Conservation (phyloP, 2,113 vertebrate genomes). For the Probosciger aterrimus region DNA sequence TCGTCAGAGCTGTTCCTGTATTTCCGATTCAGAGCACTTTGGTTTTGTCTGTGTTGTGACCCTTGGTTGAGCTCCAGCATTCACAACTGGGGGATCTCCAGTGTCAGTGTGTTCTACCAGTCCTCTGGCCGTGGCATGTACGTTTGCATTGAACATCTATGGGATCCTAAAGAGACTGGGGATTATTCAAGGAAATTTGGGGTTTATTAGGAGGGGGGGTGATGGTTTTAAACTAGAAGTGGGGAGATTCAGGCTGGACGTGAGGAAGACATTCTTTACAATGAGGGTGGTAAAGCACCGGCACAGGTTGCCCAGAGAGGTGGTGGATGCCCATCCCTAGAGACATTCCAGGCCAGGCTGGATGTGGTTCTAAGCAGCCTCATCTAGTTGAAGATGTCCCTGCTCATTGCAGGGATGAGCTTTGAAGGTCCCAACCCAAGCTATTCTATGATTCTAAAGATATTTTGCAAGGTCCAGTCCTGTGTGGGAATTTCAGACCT, state of each 20-base stretch:
- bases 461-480: background rate
- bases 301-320: background rate
- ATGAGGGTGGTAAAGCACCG: background rate
- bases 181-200: background rate
- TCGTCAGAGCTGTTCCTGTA: accelerated
- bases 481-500: background rate
- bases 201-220: background rate
- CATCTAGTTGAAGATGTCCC: background rate
- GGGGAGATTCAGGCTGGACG: background rate
- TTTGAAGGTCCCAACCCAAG: background rate
- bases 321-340: background rate
- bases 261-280: background rate
- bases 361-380: background rate
- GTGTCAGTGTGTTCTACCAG: background rate
- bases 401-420: background rate
- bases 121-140: accelerated
- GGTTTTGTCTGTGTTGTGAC: background rate
- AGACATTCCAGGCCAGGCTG: background rate
- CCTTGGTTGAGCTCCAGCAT: background rate
- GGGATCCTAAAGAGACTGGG: background rate
- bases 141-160: accelerated
- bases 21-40: background rate
- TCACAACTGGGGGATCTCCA: background rate
- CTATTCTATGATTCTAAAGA: background rate
- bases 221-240: background rate